Evolutionary conservation across 2,888 invertebrate genomes (phyloP).

Genomic region (Sphaerophoria rueppellii): DNA sequence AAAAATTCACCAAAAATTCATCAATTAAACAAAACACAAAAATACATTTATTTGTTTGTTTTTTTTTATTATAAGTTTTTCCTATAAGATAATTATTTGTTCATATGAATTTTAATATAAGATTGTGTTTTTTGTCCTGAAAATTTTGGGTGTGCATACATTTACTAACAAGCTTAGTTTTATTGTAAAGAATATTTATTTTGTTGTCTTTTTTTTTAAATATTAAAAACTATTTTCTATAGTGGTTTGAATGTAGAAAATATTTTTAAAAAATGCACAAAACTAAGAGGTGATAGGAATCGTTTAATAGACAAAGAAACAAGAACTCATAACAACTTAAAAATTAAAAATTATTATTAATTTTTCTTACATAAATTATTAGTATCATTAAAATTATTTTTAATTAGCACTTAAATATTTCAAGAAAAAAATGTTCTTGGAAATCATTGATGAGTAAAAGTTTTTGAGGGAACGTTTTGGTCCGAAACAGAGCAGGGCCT

Average conservation of each 20-base stretch:
- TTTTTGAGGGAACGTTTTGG: no score
- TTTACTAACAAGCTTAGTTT: background rate
- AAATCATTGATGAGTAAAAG: no score
- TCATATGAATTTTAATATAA: background rate
- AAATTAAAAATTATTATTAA: no score
- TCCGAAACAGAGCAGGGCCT: no score
- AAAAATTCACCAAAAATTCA: constrained; percentile 18
- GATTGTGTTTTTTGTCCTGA: constrained; percentile 13
- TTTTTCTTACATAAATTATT: no score
- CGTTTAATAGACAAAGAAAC: no score
- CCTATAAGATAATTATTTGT: constrained; percentile 31
- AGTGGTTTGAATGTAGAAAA: background rate
- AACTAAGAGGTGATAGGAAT: no score
- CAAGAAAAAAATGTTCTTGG: no score
- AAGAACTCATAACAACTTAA: no score
- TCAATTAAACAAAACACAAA: constrained; percentile 49
- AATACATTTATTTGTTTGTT: constrained; percentile 29
- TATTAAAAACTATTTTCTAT: background rate
- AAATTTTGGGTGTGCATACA: background rate
- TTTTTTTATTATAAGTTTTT: constrained; percentile 42
- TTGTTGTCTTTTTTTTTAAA: background rate
- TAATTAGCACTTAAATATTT: no score
- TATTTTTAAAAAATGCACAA: no score
- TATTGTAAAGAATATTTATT: background rate
- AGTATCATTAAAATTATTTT: no score